phyloP scores from a whole-genome alignment of 2,113 vertebrate species.

The Thamnophis sirtalis region DNA sequence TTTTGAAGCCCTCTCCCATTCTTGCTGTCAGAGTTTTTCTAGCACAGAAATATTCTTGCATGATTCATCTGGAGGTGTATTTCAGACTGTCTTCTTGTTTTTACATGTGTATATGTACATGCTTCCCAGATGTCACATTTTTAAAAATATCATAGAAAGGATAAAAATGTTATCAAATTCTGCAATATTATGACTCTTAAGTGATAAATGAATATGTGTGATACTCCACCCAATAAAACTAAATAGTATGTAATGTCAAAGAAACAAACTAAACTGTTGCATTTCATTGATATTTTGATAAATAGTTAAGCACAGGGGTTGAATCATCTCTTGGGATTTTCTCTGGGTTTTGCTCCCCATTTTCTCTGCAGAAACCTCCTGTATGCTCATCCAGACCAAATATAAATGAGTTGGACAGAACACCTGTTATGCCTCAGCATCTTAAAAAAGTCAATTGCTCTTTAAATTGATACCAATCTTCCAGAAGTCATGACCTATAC shows the following conservation, averaged over 20 bases:
- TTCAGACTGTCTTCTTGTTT: not conserved
- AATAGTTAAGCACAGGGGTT: not conserved
- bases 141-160: not conserved
- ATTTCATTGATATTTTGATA: not conserved
- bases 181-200: not conserved
- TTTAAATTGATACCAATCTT: not conserved
- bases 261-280: not conserved
- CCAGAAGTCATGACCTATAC: not conserved
- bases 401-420: not conserved
- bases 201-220: not conserved
- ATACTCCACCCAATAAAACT: not conserved
- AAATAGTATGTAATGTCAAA: not conserved
- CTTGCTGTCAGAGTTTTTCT: not conserved
- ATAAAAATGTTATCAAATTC: not conserved
- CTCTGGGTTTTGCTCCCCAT: not conserved
- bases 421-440: not conserved
- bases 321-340: not conserved
- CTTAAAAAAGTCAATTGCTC: not conserved
- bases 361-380: not conserved
- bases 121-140: not conserved
- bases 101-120: not conserved
- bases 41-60: not conserved
- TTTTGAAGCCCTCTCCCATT: not conserved
- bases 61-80: not conserved
- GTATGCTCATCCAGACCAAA: not conserved